A percentile compares a stretch with the other conserved stretches of the same genome.
Conservation (phyloP, 2,113 vertebrate genomes). For the Bagarius yarrelli region DNA sequence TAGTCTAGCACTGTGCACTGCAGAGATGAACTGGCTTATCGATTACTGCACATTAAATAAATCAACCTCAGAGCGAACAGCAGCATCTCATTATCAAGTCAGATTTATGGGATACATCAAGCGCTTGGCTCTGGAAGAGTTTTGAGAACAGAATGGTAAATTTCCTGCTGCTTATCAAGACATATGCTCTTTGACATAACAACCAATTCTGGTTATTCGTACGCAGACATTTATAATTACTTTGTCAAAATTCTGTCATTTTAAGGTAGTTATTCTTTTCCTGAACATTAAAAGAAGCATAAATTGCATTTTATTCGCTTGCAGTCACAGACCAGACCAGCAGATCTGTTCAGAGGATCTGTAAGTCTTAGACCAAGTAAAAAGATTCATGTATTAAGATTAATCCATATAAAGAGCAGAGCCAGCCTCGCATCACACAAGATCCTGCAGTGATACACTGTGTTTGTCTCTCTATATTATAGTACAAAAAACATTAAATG, state of each 20-base stretch:
- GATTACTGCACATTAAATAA: slow-evolving; percentile 35
- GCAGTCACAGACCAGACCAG: too few species aligned
- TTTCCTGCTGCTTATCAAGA: neutral
- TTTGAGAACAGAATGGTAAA: neutral
- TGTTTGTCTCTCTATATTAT: neutral
- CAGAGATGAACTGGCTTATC: slow-evolving; percentile 18
- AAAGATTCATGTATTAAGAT: slow-evolving; percentile 3
- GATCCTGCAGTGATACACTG: neutral
- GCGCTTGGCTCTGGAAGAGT: neutral
- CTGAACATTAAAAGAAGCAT: too few species aligned
- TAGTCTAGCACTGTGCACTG: slow-evolving; percentile 10
- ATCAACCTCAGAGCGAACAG: slow-evolving; percentile 29
- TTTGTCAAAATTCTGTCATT: neutral
- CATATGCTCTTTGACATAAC: neutral
- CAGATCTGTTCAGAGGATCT: neutral
- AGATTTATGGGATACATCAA: slow-evolving; percentile 31
- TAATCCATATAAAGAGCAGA: neutral
- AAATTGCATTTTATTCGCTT: too few species aligned
- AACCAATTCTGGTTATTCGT: neutral
- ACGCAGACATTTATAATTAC: neutral
- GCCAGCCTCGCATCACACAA: neutral
- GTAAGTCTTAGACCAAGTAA: neutral
- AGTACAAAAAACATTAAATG: neutral
- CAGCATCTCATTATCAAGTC: slow-evolving; percentile 40
- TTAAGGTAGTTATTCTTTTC: too few species aligned